Base-by-base conservation (phyloP, 2,113 vertebrate genomes). In the Phylloscopus whistleri region DNA sequence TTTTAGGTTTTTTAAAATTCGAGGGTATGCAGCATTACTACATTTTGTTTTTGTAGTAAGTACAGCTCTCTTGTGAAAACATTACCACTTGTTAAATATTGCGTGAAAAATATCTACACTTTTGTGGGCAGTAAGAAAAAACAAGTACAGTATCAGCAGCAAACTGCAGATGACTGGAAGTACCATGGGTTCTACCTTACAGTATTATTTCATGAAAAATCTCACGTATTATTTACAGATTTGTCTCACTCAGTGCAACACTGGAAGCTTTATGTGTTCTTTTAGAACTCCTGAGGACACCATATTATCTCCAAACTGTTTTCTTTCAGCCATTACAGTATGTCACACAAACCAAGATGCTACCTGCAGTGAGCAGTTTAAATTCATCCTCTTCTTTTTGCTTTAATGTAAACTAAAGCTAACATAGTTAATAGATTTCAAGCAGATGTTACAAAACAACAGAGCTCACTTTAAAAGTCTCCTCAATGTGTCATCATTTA, bases 101-200 rank as follows among this genome's bases (percentile, higher is more conserved):
- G 16, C 18, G 27, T 70, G 33, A 87, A 92, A 84, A 74, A 72
- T 66, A 81, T 58, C 64, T 92, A 39, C 21, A 33, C 15, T 84
- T 87, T 74, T 33, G 10, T 79, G 69, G 19, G 44, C 66, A 75
- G 35, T 62, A 87, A 63, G 52, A 43, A 66, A 69, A 84, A 82
- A 64, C 8, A 90, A 90, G 44, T 55, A 39, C 22, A 90, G 46
- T 18, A 53, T 39, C 26, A 90, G 76, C 82, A 90, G 17, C 18
- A 63, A 81, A 62, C 23, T 81, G 70, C 28, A 94, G 59, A 87
- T 88, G 83, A 92, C 90, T 84, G 22, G 49, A 94, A 87, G n/a
- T 68, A 64, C 22, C 44, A 28, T 2, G 2, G 49, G 41, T 75
- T 63, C 70, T 90, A 87, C 21, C 22, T 91, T 62, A 78, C 14